A percentile compares a stretch with the other conserved stretches of the same genome.
Evolutionary conservation across 35 echinoderm and acorn worm genomes (phyloP).

Genomic region (Lytechinus variegatus): DNA sequence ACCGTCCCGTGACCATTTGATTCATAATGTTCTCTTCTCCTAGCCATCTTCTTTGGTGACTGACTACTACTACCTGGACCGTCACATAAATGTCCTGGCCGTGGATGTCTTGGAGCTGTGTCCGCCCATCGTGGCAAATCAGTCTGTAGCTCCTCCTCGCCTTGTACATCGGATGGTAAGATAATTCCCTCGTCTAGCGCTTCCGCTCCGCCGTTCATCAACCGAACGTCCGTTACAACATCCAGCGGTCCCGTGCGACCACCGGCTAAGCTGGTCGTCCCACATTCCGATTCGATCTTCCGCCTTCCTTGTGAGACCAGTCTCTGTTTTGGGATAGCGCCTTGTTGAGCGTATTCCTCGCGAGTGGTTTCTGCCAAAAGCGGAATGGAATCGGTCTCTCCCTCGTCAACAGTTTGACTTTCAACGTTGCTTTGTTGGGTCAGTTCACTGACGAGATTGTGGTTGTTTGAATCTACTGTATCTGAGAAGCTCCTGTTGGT

Average conservation of each 20-base stretch:
- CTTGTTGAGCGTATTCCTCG: constrained; percentile 79
- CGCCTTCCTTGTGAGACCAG: constrained; percentile 48
- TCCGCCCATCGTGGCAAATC: constrained; percentile 90
- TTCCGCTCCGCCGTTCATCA: constrained; percentile 63
- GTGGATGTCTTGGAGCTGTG: constrained; percentile 56
- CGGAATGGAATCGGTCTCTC: constrained; percentile 33
- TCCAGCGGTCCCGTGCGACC: constrained; percentile 63
- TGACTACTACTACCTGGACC: constrained; percentile 5
- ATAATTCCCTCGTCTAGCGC: constrained; percentile 60
- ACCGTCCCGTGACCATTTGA: background rate
- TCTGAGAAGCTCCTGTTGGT: constrained; percentile 89
- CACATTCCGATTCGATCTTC: constrained; percentile 56
- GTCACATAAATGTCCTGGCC: constrained; percentile 42
- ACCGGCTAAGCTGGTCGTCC: constrained; percentile 20
- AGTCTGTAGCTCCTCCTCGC: constrained; percentile 71
- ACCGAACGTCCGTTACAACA: constrained; percentile 59
- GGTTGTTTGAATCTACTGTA: constrained; percentile 39
- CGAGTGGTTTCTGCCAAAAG: constrained; percentile 44
- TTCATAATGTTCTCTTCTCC: constrained; percentile 24
- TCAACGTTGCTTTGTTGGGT: background rate
- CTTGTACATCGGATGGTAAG: constrained; percentile 53
- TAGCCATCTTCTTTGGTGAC: constrained; percentile 27
- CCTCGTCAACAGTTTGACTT: constrained; percentile 22
- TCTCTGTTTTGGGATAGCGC: constrained; percentile 86
- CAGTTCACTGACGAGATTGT: constrained; percentile 33